Evolutionary conservation across 2,888 invertebrate species (phyloP), one percentile per base, ranked within the genome.

Genomic region (Drosophila melanosoma): DNA sequence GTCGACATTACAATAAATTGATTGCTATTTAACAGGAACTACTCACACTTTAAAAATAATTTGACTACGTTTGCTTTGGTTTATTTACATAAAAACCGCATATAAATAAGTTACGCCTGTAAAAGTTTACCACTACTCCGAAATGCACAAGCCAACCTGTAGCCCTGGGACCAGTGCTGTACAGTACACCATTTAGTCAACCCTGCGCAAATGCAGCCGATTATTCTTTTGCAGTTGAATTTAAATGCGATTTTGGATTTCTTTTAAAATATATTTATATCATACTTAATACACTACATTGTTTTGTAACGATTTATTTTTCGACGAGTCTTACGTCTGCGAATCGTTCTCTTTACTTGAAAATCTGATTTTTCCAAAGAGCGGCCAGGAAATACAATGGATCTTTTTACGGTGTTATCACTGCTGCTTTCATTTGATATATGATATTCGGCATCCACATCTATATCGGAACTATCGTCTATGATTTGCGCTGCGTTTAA

Each of bases 111-210:
- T 82, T 82, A 70, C 82, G 76, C 77, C 51, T 66, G 85, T 80
- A 82, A 84, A 85, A 86, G 80, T 82, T 89, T 61, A 87, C 85
- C 87, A 89, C 82, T 79, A 77, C 82, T 89, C 87, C 81, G 78
- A 87, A 78, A 80, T 73, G 75, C 80, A 80, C 82, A 77, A 87
- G 61, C 87, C 85, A 85, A 73, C 80, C 82, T 89, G 83, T 69
- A 70, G 57, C 73, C 66, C 79, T 74, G 74, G 69, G 57, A n/a
- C 5, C 61, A 87, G 84, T 86, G 82, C 38, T 84, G 77, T 12
- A 36, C n/a, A 79, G 12, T n/a, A 3, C 10, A 15, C 36, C 8
- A 11, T 10, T 11, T 12, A 36, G 20, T 51, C 77, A 76, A 29
- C 74, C 77, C 79, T 81, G 67, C 38, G 26, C 45, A 57, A 59